These are phyloP conservation scores for Limnephilus marmoratus DNA, from an alignment of 2,888 invertebrate genomes.

Conservation along the genomic window DNA sequence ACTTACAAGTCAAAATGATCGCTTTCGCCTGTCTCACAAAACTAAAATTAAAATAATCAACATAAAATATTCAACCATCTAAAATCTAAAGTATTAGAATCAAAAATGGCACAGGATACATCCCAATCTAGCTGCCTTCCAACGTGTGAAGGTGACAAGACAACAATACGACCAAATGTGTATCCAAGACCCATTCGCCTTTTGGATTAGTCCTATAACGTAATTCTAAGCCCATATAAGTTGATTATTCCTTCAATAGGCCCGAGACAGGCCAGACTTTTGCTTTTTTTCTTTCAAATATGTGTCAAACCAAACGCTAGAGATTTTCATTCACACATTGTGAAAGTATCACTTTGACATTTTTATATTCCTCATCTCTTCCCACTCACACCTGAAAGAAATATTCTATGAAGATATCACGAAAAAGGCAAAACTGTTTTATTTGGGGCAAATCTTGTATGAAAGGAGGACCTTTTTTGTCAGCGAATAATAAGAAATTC, in stretches of 20 bases:
- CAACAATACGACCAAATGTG: conserved; percentile 36
- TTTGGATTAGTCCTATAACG: conserved; percentile 64
- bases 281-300: conserved; percentile 50
- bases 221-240: conserved; percentile 60
- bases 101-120: background rate
- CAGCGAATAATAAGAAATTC: conserved; percentile 43
- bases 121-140: background rate
- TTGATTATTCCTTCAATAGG: conserved; percentile 58
- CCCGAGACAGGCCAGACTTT: conserved; percentile 34
- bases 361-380: conserved; percentile 40
- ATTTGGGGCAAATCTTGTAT: conserved; percentile 2
- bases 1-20: too few species aligned
- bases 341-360: conserved; percentile 59
- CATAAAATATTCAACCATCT: background rate
- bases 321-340: conserved; percentile 63
- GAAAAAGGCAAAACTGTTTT: conserved; percentile 46
- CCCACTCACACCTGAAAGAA: conserved; percentile 24
- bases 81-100: background rate
- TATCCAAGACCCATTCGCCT: conserved; percentile 41
- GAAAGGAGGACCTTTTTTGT: conserved; percentile 27
- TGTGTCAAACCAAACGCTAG: conserved; percentile 53
- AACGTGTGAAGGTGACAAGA: conserved; percentile 16
- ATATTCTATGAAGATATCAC: conserved; percentile 18
- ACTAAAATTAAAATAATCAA: background rate
- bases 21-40: background rate